These are phyloP conservation scores for Eulemur coronatus DNA, from an alignment of 2,797 vertebrate genomes.

Conservation along the genomic window DNA sequence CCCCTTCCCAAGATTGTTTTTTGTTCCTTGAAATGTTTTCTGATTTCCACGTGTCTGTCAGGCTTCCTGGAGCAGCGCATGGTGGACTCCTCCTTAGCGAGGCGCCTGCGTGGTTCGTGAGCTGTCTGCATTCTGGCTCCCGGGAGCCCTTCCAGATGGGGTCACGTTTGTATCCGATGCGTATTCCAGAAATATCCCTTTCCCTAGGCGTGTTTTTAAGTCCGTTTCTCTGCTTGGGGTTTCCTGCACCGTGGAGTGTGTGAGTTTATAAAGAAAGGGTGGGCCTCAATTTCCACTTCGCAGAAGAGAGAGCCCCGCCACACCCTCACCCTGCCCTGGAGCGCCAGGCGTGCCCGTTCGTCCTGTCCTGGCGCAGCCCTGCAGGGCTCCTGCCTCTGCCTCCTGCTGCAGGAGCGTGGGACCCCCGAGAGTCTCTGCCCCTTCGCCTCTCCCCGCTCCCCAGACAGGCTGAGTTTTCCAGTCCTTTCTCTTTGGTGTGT, in stretches of 20 bases:
- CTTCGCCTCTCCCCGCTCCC: not conserved
- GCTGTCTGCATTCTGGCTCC: not conserved
- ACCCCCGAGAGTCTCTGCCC: not conserved
- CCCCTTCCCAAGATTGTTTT: not conserved
- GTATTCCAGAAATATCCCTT: not conserved
- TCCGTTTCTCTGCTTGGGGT: not conserved
- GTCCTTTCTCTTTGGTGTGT: not conserved
- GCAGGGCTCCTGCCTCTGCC: no score
- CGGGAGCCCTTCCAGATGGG: not conserved
- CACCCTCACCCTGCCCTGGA: not conserved
- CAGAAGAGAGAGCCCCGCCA: no score
- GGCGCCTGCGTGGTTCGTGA: not conserved
- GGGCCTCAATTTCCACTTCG: no score
- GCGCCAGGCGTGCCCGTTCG: accelerated
- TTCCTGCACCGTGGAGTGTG: not conserved
- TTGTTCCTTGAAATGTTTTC: not conserved
- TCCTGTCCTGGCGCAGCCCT: not conserved
- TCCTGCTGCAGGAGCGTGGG: no score
- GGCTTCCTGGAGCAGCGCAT: not conserved
- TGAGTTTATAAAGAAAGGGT: not conserved
- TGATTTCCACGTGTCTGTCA: no score
- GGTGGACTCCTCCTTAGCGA: not conserved
- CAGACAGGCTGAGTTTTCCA: not conserved
- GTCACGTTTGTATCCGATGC: not conserved
- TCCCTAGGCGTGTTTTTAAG: not conserved